Percentiles rank a stretch among this genome's conserved stretches.
Evolutionary conservation across 1,140 invertebrate genomes (phyloP).

Genomic region (Neuroterus valhalla): DNA sequence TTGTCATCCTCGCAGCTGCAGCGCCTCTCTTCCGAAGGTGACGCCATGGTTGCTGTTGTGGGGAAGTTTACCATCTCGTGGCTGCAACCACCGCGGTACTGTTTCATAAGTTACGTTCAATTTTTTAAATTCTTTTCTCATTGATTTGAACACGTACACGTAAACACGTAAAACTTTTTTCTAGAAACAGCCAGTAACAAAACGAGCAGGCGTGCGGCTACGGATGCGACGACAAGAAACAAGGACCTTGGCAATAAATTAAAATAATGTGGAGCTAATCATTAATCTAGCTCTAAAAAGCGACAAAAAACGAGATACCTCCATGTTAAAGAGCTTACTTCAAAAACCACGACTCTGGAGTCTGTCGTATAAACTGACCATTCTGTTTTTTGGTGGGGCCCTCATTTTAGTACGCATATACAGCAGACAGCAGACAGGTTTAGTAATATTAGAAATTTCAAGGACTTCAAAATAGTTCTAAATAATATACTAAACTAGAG

Average conservation of each 20-base stretch:
- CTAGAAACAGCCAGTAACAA: slow-evolving; percentile 34
- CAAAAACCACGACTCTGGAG: too few relatives aligned
- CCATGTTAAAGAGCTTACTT: too few relatives aligned
- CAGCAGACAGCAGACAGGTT: too few relatives aligned
- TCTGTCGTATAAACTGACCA: too few relatives aligned
- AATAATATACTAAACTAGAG: too few relatives aligned
- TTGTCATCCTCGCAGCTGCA: slow-evolving; percentile 34
- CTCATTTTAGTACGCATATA: too few relatives aligned
- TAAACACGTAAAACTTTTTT: slow-evolving; percentile 31
- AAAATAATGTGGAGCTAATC: slow-evolving; percentile 32
- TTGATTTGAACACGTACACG: not conserved
- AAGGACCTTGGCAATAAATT: slow-evolving; percentile 35
- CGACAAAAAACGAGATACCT: not conserved
- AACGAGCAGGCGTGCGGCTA: slow-evolving; percentile 35
- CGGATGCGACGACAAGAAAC: slow-evolving; percentile 32
- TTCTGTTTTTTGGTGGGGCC: too few relatives aligned
- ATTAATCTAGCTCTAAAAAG: slow-evolving; percentile 34
- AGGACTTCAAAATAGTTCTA: too few relatives aligned
- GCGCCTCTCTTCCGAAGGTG: slow-evolving; percentile 48
- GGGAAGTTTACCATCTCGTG: slow-evolving; percentile 72
- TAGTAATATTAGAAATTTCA: too few relatives aligned
- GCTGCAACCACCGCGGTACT: slow-evolving; percentile 74
- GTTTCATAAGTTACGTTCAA: slow-evolving; percentile 70
- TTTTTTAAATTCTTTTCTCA: slow-evolving; percentile 34
- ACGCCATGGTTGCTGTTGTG: slow-evolving; percentile 60